A percentile compares a stretch with the other conserved stretches of the same genome.
phyloP scores from a whole-genome alignment of 1,140 invertebrate genomes.

The Melitaea cinxia region DNA sequence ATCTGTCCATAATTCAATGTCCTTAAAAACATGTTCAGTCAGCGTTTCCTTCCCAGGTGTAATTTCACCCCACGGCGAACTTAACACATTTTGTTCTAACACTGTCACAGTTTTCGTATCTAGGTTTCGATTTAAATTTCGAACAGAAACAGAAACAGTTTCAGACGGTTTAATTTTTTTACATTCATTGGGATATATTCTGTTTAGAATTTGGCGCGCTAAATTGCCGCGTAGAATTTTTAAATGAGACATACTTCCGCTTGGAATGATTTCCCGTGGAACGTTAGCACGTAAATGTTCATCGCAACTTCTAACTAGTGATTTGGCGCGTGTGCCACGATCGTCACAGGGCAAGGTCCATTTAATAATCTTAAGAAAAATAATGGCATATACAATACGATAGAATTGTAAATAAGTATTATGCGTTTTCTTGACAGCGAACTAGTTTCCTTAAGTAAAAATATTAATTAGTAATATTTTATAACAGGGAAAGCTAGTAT shows the following conservation, averaged over 20 bases:
- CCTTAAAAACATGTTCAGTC: slow-evolving; percentile 80
- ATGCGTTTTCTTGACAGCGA: background rate
- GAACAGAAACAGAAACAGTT: slow-evolving; percentile 9
- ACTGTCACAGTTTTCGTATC: slow-evolving; percentile 65
- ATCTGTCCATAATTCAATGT: slow-evolving; percentile 78
- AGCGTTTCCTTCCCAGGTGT: slow-evolving; percentile 77
- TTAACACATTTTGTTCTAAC: slow-evolving; percentile 61
- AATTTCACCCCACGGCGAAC: slow-evolving; percentile 79
- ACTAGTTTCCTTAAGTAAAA: background rate
- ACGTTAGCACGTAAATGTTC: slow-evolving; percentile 58
- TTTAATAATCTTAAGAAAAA: slow-evolving; percentile 27
- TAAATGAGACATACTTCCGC: slow-evolving; percentile 68
- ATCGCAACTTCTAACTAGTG: slow-evolving; percentile 33
- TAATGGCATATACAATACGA: slow-evolving; percentile 10
- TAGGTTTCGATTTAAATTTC: slow-evolving; percentile 44
- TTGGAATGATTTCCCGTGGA: slow-evolving; percentile 58
- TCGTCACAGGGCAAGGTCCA: slow-evolving; percentile 69
- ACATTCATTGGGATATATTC: slow-evolving; percentile 40
- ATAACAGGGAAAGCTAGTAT: too few relatives aligned
- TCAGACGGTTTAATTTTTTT: slow-evolving; percentile 45
- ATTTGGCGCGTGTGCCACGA: slow-evolving; percentile 55
- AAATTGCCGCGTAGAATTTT: slow-evolving; percentile 74
- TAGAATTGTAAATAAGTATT: background rate
- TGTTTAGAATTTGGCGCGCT: slow-evolving; percentile 61
- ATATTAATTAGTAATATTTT: too few relatives aligned